These are phyloP conservation scores for Gastrophysa polygoni DNA, from an alignment of 2,888 invertebrate genomes.

Conservation along the genomic window DNA sequence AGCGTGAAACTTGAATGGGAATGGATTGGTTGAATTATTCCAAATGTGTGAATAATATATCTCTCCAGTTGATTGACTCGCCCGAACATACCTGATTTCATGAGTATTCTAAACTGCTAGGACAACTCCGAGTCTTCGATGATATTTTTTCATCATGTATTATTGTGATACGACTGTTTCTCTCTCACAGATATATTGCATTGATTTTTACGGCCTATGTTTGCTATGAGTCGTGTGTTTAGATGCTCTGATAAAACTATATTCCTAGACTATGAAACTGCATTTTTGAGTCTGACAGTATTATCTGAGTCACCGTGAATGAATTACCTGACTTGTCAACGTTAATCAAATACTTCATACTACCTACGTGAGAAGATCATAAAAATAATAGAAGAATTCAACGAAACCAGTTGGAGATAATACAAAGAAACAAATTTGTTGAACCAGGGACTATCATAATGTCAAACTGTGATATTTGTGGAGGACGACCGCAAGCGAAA, in stretches of 20 bases:
- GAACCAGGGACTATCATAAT: neutral
- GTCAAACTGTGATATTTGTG: slow-evolving; percentile 4
- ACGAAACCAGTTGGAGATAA: neutral
- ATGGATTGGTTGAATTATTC: no score
- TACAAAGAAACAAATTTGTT: neutral
- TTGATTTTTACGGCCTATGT: no score
- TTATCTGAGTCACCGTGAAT: neutral
- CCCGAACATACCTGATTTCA: no score
- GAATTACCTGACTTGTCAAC: neutral
- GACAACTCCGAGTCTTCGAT: no score
- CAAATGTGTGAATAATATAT: no score
- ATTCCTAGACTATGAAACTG: neutral
- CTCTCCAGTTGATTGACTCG: no score
- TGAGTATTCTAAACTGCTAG: no score
- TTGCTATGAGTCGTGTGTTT: neutral
- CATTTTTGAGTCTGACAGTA: neutral
- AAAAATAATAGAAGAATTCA: neutral
- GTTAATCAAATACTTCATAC: neutral
- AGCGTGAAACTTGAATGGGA: no score
- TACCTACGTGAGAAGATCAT: neutral
- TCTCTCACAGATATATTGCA: no score
- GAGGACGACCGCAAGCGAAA: neutral
- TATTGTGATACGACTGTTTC: no score
- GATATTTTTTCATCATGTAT: no score
- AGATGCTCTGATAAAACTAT: neutral